A percentile compares a stretch with the other conserved stretches of the same genome.
Evolutionary conservation across 2,888 invertebrate species (phyloP).

Genomic region (Halictus quadricinctus): DNA sequence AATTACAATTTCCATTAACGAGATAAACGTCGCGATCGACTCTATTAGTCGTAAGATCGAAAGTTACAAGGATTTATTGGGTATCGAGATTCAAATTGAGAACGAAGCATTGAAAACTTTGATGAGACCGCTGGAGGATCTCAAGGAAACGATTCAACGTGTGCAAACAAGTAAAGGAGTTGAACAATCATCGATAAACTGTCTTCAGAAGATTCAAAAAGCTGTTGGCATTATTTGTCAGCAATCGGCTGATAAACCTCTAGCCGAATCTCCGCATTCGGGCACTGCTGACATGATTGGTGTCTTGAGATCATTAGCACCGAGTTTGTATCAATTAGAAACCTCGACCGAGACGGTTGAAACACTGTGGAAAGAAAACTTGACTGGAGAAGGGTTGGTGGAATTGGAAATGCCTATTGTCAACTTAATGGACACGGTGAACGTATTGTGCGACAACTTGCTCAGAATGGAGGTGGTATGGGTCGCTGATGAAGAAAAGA

Average conservation of each 20-base stretch:
- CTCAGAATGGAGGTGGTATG: constrained; percentile 48
- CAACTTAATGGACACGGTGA: constrained; percentile 41
- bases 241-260: constrained; percentile 65
- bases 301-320: constrained; percentile 40
- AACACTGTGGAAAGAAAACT: constrained; percentile 45
- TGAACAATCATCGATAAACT: constrained; percentile 59
- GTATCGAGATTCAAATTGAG: constrained; percentile 57
- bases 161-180: constrained; percentile 33
- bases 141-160: constrained; percentile 50
- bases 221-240: constrained; percentile 73
- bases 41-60: constrained; percentile 57
- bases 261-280: constrained; percentile 57
- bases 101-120: constrained; percentile 58
- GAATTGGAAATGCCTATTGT: constrained; percentile 53
- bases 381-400: constrained; percentile 37
- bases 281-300: constrained; percentile 19
- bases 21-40: constrained; percentile 57
- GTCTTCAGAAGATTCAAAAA: constrained; percentile 71
- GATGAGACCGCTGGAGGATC: constrained; percentile 50
- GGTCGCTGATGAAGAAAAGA: constrained; percentile 52
- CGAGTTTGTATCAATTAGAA: constrained; percentile 47
- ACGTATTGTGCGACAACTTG: constrained; percentile 44
- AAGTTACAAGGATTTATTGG: constrained; percentile 45
- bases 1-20: constrained; percentile 38
- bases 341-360: constrained; percentile 32